A percentile compares a stretch with the other conserved stretches of the same genome.
phyloP scores from a whole-genome alignment of 2,888 invertebrate species.

The Zhengitettix transpicula region DNA sequence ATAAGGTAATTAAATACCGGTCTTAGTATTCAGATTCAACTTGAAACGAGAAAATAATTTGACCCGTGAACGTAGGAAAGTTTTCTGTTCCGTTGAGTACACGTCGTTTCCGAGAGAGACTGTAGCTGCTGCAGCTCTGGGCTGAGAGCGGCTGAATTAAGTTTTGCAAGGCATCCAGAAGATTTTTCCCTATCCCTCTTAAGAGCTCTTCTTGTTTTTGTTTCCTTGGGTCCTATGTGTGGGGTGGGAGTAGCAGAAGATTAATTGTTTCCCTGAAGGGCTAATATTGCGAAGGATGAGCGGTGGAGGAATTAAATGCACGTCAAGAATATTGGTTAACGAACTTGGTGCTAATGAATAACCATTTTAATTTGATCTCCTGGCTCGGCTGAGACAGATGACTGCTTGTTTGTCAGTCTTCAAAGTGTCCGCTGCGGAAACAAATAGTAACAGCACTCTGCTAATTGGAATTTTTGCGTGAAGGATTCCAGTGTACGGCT shows the following conservation, averaged over 20 bases:
- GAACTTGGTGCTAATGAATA: constrained; percentile 1
- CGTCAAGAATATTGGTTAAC: constrained; percentile 1
- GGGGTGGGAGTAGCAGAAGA: background rate
- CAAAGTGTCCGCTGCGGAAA: background rate
- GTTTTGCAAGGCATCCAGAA: too few species aligned
- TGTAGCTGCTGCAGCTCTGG: too few species aligned
- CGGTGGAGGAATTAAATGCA: background rate
- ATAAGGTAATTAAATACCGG: too few species aligned
- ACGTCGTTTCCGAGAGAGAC: too few species aligned
- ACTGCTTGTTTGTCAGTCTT: background rate
- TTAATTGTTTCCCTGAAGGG: background rate
- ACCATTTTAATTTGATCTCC: background rate
- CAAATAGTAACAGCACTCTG: background rate
- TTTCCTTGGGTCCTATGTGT: background rate
- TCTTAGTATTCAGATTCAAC: too few species aligned
- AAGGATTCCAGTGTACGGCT: background rate
- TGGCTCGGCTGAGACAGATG: background rate
- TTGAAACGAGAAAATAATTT: too few species aligned
- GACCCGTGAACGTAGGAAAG: too few species aligned
- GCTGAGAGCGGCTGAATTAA: too few species aligned
- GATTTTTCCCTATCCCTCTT: too few species aligned
- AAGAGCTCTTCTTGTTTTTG: too few species aligned
- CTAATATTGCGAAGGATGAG: background rate
- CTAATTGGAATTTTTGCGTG: background rate
- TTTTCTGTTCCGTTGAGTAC: too few species aligned